Percentiles rank a stretch among this genome's conserved stretches.
These are phyloP conservation scores for Athalia rosae DNA, from an alignment of 2,888 invertebrate species.

Conservation along the genomic window DNA sequence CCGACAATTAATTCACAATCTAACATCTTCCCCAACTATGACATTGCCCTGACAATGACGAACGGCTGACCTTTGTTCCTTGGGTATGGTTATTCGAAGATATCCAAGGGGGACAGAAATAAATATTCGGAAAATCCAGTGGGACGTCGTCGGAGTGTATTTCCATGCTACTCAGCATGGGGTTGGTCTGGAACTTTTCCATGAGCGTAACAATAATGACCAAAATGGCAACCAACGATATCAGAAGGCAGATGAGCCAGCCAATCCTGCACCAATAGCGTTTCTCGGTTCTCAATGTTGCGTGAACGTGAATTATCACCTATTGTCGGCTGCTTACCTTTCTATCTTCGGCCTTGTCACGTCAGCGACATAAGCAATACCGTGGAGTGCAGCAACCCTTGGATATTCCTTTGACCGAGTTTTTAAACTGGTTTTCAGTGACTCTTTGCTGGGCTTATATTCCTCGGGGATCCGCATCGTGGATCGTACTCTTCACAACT, in stretches of 20 bases:
- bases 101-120: conserved; percentile 57
- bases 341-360: conserved; percentile 84
- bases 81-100: conserved; percentile 43
- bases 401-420: conserved; percentile 60
- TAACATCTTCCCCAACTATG: neutral
- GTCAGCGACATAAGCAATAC: conserved; percentile 87
- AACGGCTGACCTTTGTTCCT: conserved; percentile 1
- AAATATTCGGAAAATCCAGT: conserved; percentile 56
- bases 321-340: conserved; percentile 75
- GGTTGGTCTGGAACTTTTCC: conserved; percentile 90
- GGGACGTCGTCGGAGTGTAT: conserved; percentile 45
- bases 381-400: conserved; percentile 78
- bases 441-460: conserved; percentile 49
- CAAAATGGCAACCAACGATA: conserved; percentile 82
- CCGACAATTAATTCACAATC: neutral
- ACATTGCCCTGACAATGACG: neutral
- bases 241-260: conserved; percentile 86
- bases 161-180: conserved; percentile 85
- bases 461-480: conserved; percentile 13
- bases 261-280: conserved; percentile 77
- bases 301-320: too few relatives aligned
- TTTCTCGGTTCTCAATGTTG: too few relatives aligned
- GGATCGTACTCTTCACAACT: too few relatives aligned
- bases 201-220: conserved; percentile 86
- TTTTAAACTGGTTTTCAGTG: conserved; percentile 56